A percentile compares a stretch with the other conserved stretches of the same genome.
phyloP scores from a whole-genome alignment of 1,140 invertebrate species.

The Drosophila nikananu region DNA sequence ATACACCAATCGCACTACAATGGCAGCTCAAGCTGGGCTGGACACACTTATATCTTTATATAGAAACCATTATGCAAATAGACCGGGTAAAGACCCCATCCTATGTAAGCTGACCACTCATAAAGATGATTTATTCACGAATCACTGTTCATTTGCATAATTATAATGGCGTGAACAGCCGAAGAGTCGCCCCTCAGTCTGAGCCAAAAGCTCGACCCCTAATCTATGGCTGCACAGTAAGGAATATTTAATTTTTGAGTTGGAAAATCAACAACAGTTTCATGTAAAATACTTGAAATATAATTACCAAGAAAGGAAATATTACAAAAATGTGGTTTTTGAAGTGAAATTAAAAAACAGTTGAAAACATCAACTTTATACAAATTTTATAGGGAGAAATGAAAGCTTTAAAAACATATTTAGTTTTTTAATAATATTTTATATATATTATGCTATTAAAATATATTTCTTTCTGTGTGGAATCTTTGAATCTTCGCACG shows the following conservation, averaged over 20 bases:
- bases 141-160: slow-evolving; percentile 68
- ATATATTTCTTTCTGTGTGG: background rate
- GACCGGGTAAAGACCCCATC: slow-evolving; percentile 28
- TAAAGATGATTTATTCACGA: slow-evolving; percentile 66
- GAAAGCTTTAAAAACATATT: background rate
- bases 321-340: too few species aligned
- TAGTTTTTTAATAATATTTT: too few species aligned
- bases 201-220: slow-evolving; percentile 34
- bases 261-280: background rate
- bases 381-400: too few species aligned
- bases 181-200: slow-evolving; percentile 64
- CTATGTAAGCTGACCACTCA: slow-evolving; percentile 47
- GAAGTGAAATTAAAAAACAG: background rate
- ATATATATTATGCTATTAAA: background rate
- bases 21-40: slow-evolving; percentile 17
- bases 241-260: background rate
- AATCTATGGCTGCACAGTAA: slow-evolving; percentile 30
- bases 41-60: slow-evolving; percentile 34
- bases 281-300: background rate
- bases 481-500: slow-evolving; percentile 18
- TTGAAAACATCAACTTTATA: background rate
- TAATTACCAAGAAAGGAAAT: background rate
- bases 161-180: slow-evolving; percentile 65
- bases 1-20: slow-evolving; percentile 49
- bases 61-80: slow-evolving; percentile 67